phyloP scores from a whole-genome alignment of 2,888 invertebrate genomes.

The Cheilosia grossa region DNA sequence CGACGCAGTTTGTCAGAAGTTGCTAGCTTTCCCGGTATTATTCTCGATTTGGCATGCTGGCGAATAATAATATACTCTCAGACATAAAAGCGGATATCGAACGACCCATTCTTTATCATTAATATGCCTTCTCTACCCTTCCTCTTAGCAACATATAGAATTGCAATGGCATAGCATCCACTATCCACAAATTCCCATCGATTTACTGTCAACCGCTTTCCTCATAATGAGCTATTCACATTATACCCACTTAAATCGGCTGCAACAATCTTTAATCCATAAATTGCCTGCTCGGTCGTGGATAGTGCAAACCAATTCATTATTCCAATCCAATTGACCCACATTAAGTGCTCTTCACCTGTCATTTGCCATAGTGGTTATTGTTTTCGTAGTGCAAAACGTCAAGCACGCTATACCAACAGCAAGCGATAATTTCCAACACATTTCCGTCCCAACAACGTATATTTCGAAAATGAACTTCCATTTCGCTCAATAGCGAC shows the following conservation, averaged over 20 bases:
- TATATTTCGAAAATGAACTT: constrained; percentile 30
- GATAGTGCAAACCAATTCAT: constrained; percentile 19
- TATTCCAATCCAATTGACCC: constrained; percentile 54
- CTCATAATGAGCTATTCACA: background rate
- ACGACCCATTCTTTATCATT: too few relatives aligned
- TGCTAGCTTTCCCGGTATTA: too few relatives aligned
- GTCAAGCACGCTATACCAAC: constrained; percentile 24
- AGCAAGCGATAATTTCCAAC: constrained; percentile 13
- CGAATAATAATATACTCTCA: too few relatives aligned
- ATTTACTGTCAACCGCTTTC: background rate
- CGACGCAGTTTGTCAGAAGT: too few relatives aligned
- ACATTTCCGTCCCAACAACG: constrained; percentile 19
- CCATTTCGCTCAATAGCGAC: constrained; percentile 31
- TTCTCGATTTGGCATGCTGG: too few relatives aligned
- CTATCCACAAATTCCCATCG: too few relatives aligned
- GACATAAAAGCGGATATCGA: too few relatives aligned
- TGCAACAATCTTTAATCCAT: constrained; percentile 4
- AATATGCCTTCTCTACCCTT: too few relatives aligned
- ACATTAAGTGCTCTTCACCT: constrained; percentile 63
- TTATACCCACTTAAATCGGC: background rate
- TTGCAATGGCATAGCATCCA: too few relatives aligned
- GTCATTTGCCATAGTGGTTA: constrained; percentile 43
- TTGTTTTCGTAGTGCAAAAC: constrained; percentile 30
- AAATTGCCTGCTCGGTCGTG: constrained; percentile 1
- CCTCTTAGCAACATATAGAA: too few relatives aligned